A percentile compares a stretch with the other conserved stretches of the same genome.
Conservation (phyloP, 2,113 vertebrate species). For the Ictalurus punctatus region DNA sequence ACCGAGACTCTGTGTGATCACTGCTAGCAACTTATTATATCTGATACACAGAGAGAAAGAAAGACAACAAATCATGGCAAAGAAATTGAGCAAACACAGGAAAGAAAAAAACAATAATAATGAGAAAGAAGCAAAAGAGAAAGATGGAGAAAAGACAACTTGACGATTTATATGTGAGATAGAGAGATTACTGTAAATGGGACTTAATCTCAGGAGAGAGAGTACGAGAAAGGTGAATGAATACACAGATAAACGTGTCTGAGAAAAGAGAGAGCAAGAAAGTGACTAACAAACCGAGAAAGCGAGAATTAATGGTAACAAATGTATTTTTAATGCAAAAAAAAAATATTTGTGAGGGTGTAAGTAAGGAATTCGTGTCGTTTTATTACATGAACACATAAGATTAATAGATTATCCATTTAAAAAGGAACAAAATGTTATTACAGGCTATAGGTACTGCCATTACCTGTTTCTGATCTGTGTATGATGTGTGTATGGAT, state of each 20-base stretch:
- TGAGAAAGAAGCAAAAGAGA: neutral
- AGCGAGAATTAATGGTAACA: neutral
- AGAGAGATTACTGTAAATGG: neutral
- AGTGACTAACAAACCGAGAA: neutral
- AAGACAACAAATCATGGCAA: neutral
- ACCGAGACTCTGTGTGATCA: constrained; percentile 76
- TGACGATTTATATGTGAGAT: neutral
- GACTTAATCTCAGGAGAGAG: neutral
- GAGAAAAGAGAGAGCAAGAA: neutral
- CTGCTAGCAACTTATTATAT: constrained; percentile 83
- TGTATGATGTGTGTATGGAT: neutral
- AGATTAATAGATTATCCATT: neutral
- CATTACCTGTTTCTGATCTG: neutral
- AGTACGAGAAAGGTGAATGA: neutral
- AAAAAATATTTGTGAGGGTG: neutral
- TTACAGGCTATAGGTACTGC: neutral
- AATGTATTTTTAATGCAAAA: neutral
- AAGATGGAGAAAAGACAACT: neutral
- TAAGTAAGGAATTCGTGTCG: neutral
- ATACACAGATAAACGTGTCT: neutral
- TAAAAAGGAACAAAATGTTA: neutral
- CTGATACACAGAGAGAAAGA: constrained; percentile 62
- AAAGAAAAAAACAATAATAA: neutral
- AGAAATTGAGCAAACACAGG: neutral
- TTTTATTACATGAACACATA: neutral